Conservation (phyloP, 2,888 invertebrate species). For the Synergus itoensis region DNA sequence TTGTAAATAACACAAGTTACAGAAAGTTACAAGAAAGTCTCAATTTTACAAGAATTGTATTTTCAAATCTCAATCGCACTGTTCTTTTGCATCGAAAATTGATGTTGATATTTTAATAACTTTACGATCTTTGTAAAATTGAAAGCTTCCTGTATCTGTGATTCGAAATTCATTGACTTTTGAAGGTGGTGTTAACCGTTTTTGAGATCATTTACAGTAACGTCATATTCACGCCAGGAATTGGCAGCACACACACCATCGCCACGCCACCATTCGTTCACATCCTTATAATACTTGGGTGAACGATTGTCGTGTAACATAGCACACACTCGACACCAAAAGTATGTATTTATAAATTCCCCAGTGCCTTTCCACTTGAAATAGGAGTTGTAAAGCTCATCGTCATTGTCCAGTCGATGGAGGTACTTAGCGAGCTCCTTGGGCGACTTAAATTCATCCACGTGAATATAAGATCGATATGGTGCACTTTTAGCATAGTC, state of each 20-base stretch:
- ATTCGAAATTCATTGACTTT: slow-evolving; percentile 13
- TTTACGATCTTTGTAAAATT: slow-evolving; percentile 1
- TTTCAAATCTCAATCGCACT: not conserved
- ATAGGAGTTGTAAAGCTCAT: slow-evolving; percentile 95
- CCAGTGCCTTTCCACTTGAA: slow-evolving; percentile 97
- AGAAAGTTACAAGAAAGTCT: not conserved
- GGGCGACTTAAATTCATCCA: slow-evolving; percentile 95
- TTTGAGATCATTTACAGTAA: slow-evolving; percentile 35
- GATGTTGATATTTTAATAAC: not conserved
- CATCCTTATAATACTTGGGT: slow-evolving; percentile 85
- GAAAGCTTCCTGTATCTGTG: not conserved
- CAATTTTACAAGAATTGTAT: not conserved
- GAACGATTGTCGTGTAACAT: slow-evolving; percentile 86
- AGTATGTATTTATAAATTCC: slow-evolving; percentile 97
- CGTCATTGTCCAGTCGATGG: slow-evolving; percentile 90
- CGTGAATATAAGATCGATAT: slow-evolving; percentile 95
- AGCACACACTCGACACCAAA: slow-evolving; percentile 94
- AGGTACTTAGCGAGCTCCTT: slow-evolving; percentile 93
- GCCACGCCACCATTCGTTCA: slow-evolving; percentile 96
- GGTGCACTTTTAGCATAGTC: slow-evolving; percentile 95
- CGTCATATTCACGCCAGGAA: slow-evolving; percentile 82
- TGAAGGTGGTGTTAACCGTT: not conserved
- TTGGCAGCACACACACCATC: slow-evolving; percentile 87
- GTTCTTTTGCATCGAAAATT: not conserved
- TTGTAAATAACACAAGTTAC: not conserved